These are phyloP conservation scores for Pedionomus torquatus DNA, from an alignment of 2,113 vertebrate genomes.

Conservation along the genomic window DNA sequence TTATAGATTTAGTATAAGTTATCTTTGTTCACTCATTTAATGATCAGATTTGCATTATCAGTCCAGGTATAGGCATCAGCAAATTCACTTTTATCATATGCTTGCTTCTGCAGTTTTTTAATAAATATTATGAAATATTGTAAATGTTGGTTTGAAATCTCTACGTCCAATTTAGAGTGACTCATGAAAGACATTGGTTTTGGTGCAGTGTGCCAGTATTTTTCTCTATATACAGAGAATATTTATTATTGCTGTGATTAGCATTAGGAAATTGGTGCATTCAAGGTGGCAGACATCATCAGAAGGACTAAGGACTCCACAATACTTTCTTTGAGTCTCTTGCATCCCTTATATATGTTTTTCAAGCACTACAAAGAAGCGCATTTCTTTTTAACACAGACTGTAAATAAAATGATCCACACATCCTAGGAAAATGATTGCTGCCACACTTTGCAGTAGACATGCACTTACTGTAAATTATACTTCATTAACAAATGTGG, in stretches of 20 bases:
- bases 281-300: neutral
- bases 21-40: neutral
- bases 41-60: neutral
- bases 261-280: constrained; percentile 29
- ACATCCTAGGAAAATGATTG: neutral
- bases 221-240: constrained; percentile 13
- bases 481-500: neutral
- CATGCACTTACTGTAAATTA: neutral
- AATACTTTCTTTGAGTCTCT: neutral
- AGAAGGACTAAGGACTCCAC: neutral
- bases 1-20: neutral
- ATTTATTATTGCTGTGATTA: constrained; percentile 1
- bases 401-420: neutral
- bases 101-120: neutral
- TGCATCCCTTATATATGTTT: neutral
- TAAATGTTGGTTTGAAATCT: constrained; percentile 22
- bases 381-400: neutral
- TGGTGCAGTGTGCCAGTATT: neutral
- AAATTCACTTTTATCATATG: neutral
- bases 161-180: constrained; percentile 11
- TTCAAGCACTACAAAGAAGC: neutral
- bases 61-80: neutral
- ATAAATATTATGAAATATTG: neutral
- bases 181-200: neutral
- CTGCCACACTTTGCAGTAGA: neutral